A percentile compares a stretch with the other conserved stretches of the same genome.
These are phyloP conservation scores for Philopedon plagiatum DNA, from an alignment of 2,888 invertebrate genomes.

Conservation along the genomic window DNA sequence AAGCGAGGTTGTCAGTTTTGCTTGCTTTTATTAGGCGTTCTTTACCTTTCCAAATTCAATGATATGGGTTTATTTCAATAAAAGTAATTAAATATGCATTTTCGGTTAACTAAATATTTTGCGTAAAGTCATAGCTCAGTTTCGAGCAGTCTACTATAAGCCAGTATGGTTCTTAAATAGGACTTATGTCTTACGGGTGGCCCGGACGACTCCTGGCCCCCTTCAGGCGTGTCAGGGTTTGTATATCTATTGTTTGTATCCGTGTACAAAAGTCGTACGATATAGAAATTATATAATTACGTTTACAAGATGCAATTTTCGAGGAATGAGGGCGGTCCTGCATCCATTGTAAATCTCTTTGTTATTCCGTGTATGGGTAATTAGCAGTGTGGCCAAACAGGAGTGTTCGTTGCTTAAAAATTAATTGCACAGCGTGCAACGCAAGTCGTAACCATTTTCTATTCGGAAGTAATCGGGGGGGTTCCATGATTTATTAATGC, in stretches of 20 bases:
- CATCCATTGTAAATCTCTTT: slow-evolving; percentile 12
- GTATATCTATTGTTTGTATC: slow-evolving; percentile 9
- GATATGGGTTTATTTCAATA: no score
- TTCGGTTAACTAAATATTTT: no score
- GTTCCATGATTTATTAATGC: slow-evolving; percentile 8
- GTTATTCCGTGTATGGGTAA: background rate
- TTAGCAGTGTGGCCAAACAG: background rate
- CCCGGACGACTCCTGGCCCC: no score
- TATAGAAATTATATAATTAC: slow-evolving; percentile 22
- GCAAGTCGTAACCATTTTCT: slow-evolving; percentile 1
- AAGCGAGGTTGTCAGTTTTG: no score
- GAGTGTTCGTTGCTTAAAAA: slow-evolving; percentile 7
- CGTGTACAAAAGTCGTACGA: background rate
- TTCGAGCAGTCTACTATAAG: no score
- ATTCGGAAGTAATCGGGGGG: background rate
- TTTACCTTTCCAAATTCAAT: no score
- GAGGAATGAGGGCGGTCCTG: slow-evolving; percentile 19
- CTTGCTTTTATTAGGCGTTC: no score
- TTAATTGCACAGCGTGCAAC: slow-evolving; percentile 1
- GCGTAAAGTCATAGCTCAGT: no score
- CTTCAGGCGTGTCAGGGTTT: background rate
- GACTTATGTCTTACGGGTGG: no score
- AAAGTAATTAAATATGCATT: no score
- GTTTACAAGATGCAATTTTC: slow-evolving; percentile 23
- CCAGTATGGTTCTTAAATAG: no score